Evolutionary conservation across 2,888 invertebrate genomes (phyloP).

Genomic region (Thera britannica): DNA sequence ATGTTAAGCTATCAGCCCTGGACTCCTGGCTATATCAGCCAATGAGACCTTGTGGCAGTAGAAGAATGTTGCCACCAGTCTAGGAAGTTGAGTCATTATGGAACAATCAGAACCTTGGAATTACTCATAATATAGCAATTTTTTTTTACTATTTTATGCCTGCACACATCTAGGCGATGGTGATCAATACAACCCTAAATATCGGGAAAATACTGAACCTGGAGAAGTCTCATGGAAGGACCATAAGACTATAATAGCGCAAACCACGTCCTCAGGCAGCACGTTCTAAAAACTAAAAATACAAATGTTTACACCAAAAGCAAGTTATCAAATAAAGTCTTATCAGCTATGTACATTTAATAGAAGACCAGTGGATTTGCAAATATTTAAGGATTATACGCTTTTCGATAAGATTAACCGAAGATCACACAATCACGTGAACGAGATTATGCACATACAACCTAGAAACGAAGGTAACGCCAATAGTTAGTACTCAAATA

Average conservation of each 20-base stretch:
- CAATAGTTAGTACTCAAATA: not conserved
- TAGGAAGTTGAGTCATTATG: not conserved
- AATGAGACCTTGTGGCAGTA: not conserved
- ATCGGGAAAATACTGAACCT: too few species aligned
- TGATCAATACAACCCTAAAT: too few species aligned
- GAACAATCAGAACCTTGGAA: not conserved
- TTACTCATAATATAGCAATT: not conserved
- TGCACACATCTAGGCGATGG: too few species aligned
- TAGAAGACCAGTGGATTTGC: slow-evolving; percentile 22
- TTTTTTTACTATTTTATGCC: too few species aligned
- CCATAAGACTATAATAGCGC: too few species aligned
- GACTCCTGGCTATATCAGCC: not conserved
- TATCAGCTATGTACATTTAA: slow-evolving; percentile 13
- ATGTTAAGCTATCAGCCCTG: not conserved
- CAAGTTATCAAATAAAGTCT: not conserved
- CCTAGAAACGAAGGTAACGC: slow-evolving; percentile 14
- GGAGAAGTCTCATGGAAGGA: too few species aligned
- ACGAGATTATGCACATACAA: slow-evolving; percentile 20
- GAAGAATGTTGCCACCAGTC: not conserved
- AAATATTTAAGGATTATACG: slow-evolving; percentile 30
- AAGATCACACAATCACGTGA: slow-evolving; percentile 24
- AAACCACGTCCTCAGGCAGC: too few species aligned
- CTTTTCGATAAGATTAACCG: slow-evolving; percentile 30
- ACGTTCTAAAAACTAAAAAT: not conserved
- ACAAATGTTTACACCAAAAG: not conserved